Base-by-base conservation (phyloP, 1,140 invertebrate species). In the Lordiphosa stackelbergi region DNA sequence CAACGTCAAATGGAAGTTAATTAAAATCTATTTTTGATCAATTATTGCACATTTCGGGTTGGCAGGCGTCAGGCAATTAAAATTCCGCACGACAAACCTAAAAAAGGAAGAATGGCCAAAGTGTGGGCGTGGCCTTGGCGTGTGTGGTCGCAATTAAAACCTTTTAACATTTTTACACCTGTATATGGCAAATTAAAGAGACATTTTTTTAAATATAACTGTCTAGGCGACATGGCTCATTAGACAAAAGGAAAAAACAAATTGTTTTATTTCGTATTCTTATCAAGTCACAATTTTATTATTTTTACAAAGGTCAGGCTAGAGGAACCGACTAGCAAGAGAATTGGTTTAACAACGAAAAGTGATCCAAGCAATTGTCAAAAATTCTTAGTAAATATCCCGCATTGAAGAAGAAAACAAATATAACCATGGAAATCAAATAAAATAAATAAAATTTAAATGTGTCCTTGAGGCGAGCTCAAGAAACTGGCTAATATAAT, bases 1-100 rank as follows among this genome's bases (percentile, higher is more conserved):
- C 38, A 41, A 42, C 51, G 43, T 34, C 35, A 72, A 57, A 81
- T 68, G 60, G 66, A 81, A 81, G 81, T 81, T 79, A 79, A 79
- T 81, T 81, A 81, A 79, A 71, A 68, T 59, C 78, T 62, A 69
- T 66, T 74, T 71, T 54, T 66, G 55, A 69, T 79, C 75, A 79
- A 70, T 75, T 79, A 81, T 79, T 81, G 75, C 22, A 71, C 70
- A 81, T 81, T 74, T 81, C 56, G 53, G 43, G 54, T 48, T 51
- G 41, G 22, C 52, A 52, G 41, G 42, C 40, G 69, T 55, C 49
- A 62, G 54, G 53, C 72, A 81, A 81, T 81, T 79, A 75, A 74
- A 71, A 70, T 69, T 64, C 64, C 57, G 53, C 43, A 31, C 55
- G 45, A 41, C 5, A 41, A 34, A 19, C 42, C 38, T 22, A 53